Percentiles rank a stretch among this genome's conserved stretches.
Conservation (phyloP, 2,888 invertebrate genomes). For the Drosophila testacea region DNA sequence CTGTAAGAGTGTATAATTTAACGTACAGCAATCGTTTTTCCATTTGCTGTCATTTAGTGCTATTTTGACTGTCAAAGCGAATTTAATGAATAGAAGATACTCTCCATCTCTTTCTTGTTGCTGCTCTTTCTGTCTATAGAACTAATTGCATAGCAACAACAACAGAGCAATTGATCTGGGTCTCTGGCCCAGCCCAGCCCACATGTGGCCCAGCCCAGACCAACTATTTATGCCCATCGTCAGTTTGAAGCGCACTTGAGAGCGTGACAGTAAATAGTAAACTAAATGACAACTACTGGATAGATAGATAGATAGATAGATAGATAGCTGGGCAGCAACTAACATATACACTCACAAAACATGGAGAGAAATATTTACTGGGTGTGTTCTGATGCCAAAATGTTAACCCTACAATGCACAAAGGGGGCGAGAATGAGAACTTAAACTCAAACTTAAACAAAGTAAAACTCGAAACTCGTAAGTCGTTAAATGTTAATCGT, state of each 20-base stretch:
- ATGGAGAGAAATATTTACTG: conserved; percentile 45
- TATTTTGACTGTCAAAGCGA: conserved; percentile 7
- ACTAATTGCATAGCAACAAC: conserved; percentile 39
- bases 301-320: conserved; percentile 59
- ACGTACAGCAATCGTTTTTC: background rate
- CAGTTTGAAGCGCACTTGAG: conserved; percentile 62
- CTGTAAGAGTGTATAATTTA: background rate
- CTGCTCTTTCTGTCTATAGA: background rate
- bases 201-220: conserved; percentile 36
- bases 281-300: conserved; percentile 77
- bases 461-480: conserved; percentile 35
- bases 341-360: conserved; percentile 35
- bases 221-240: conserved; percentile 53
- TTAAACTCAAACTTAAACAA: conserved; percentile 29
- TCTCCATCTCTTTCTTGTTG: background rate
- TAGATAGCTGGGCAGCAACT: conserved; percentile 19
- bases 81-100: conserved; percentile 9
- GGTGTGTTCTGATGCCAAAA: conserved; percentile 77
- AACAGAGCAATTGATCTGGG: conserved; percentile 31
- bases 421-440: conserved; percentile 42
- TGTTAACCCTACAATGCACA: conserved; percentile 69
- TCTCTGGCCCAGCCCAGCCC: conserved; percentile 50
- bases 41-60: background rate
- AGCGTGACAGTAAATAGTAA: conserved; percentile 81
- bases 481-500: conserved; percentile 78